phyloP scores from a whole-genome alignment of 1,140 invertebrate genomes.

The Acromyrmex heyeri region DNA sequence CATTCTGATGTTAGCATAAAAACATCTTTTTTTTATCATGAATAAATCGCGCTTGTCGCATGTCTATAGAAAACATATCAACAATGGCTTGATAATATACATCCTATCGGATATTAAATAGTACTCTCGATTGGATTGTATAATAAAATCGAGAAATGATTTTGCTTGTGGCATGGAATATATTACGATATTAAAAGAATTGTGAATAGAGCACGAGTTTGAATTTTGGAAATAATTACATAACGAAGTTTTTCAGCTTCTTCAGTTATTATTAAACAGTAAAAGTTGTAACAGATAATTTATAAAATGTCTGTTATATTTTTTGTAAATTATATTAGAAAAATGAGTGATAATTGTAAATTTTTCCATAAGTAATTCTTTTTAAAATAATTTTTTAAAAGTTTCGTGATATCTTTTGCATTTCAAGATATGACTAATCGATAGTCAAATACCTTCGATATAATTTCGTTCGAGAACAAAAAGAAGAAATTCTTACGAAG shows the following conservation, averaged over 20 bases:
- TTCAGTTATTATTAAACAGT: background rate
- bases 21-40: constrained; percentile 22
- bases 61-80: constrained; percentile 11
- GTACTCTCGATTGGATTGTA: background rate
- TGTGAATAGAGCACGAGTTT: background rate
- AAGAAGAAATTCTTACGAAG: background rate
- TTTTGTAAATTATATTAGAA: background rate
- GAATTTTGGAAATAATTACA: background rate
- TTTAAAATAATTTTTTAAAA: background rate
- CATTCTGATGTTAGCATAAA: constrained; percentile 29
- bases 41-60: constrained; percentile 15
- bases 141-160: constrained; percentile 15
- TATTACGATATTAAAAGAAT: constrained; percentile 2
- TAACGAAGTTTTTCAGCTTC: too few relatives aligned
- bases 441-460: background rate
- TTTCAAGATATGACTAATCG: background rate
- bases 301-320: background rate
- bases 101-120: background rate
- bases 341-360: background rate
- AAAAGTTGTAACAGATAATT: background rate
- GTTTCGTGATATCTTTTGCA: background rate
- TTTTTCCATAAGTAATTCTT: background rate
- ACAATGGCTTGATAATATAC: constrained; percentile 5
- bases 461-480: background rate
- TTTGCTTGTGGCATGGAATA: background rate